A percentile compares a stretch with the other conserved stretches of the same genome.
phyloP scores from a whole-genome alignment of 2,113 vertebrate species.

The Strix uralensis region DNA sequence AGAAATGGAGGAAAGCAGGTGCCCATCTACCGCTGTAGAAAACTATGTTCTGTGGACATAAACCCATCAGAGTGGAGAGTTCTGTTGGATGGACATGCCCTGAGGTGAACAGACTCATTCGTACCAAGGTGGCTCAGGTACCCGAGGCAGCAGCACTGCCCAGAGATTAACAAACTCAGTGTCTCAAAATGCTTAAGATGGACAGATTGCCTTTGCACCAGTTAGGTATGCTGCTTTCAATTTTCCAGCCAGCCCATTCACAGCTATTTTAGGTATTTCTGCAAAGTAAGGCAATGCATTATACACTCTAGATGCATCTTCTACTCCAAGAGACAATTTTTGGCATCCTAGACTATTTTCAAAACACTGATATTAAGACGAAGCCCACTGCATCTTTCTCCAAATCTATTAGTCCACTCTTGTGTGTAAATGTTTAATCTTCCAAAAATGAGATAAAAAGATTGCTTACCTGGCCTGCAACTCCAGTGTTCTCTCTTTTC shows the following conservation, averaged over 20 bases:
- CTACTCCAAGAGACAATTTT: not conserved
- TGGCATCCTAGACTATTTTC: not conserved
- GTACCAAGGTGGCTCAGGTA: not conserved
- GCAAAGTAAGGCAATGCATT: not conserved
- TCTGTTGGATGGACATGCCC: not conserved
- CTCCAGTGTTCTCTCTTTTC: slow-evolving; percentile 93
- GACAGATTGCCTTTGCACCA: not conserved
- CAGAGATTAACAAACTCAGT: not conserved
- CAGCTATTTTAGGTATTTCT: not conserved
- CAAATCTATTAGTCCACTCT: not conserved
- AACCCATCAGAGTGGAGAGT: not conserved
- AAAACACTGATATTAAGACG: not conserved
- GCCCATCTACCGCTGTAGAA: not conserved
- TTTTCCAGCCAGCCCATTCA: not conserved
- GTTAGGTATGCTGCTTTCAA: not conserved
- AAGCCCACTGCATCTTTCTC: not conserved
- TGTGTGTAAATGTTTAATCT: not conserved
- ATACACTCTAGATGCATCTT: not conserved
- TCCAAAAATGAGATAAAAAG: not conserved
- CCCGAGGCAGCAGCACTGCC: not conserved
- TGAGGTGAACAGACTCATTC: not conserved
- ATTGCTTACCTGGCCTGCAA: slow-evolving; percentile 89
- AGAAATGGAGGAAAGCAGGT: not conserved
- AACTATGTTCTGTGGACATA: not conserved
- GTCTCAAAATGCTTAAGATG: not conserved